Base-by-base conservation (phyloP, 2,888 invertebrate species). In the Brachynemurus nebulosus region DNA sequence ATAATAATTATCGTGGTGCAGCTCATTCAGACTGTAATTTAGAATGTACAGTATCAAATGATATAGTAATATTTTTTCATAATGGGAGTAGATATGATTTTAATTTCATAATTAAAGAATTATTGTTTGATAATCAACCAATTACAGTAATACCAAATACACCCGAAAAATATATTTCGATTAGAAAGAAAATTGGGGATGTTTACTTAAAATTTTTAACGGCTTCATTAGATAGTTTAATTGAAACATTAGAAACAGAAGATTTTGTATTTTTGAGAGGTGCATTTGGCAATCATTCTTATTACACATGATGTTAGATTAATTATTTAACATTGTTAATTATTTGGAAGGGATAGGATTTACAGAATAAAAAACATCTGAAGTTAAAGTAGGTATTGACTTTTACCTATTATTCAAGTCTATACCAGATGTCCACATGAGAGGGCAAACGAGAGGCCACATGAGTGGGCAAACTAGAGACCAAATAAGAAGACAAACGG, bases 81-180 rank as follows among this genome's bases (percentile, higher is more conserved):
- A 53, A 52, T 44, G 40, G 53, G 4, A 42, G 21, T 2, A 41
- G 41, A 11, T 49, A 49, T 35, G 48, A 52, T 33, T 27, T 42
- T 1, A 49, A 52, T 36, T 47, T 53, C 6, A 37, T 54, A 11
- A 49, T 53, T 8, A 45, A 46, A 48, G 47, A 48, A 16, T 19
- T 50, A n/a, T 36, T 34, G 11, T 35, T 35, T 18, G 17, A 20
- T 14, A 40, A 44, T 37, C 27, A 38, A 1, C 48, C 50, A 12
- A 1, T 17, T 8, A 40, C 51, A 0, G 14, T 55, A 2, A 48
- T 58, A 27, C 46, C 57, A 0, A 20, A 47, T 17, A 54, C 51
- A 33, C 53, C 55, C 33, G 54, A 60, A 37, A 45, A 47, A 38
- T 57, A 51, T 33, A 52, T 54, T 23, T 51, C 53, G 16, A 51